phyloP scores from a whole-genome alignment of 1,140 invertebrate species.

The Lordiphosa collinella region DNA sequence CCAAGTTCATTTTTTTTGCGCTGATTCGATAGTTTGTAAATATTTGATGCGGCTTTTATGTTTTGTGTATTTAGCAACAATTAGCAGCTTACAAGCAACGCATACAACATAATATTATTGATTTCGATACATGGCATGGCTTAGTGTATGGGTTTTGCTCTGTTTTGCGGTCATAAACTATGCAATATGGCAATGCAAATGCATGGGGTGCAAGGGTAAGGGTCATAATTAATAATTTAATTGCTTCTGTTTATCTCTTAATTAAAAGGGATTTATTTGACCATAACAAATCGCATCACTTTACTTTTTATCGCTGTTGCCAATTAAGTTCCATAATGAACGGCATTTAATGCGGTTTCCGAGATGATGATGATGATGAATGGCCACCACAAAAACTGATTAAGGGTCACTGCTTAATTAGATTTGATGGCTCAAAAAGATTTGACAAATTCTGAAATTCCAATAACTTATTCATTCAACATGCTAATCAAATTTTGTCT shows the following conservation, averaged over 20 bases:
- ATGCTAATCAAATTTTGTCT: constrained; percentile 65
- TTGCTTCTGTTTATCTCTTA: constrained; percentile 79
- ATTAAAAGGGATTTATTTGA: constrained; percentile 78
- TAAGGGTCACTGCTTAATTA: constrained; percentile 60
- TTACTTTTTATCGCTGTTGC: constrained; percentile 70
- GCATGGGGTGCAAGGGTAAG: not conserved
- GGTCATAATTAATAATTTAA: constrained; percentile 77
- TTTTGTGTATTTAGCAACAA: constrained; percentile 67
- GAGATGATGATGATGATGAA: constrained; percentile 17
- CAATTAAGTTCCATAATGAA: constrained; percentile 75
- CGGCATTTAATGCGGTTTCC: constrained; percentile 53
- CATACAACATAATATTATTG: constrained; percentile 33
- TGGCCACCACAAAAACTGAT: constrained; percentile 61
- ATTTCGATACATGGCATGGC: constrained; percentile 39
- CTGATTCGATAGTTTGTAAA: constrained; percentile 18
- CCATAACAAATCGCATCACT: constrained; percentile 48
- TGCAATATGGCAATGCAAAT: constrained; percentile 44
- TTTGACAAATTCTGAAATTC: constrained; percentile 37
- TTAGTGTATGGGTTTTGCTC: too few relatives aligned
- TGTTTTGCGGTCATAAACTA: constrained; percentile 21
- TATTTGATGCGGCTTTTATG: constrained; percentile 45
- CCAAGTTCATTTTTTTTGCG: not conserved
- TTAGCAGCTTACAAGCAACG: constrained; percentile 67
- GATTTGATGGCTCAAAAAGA: constrained; percentile 74
- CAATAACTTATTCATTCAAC: constrained; percentile 39